These are phyloP conservation scores for Sardinella longiceps DNA, from an alignment of 2,797 vertebrate genomes.

Conservation along the genomic window DNA sequence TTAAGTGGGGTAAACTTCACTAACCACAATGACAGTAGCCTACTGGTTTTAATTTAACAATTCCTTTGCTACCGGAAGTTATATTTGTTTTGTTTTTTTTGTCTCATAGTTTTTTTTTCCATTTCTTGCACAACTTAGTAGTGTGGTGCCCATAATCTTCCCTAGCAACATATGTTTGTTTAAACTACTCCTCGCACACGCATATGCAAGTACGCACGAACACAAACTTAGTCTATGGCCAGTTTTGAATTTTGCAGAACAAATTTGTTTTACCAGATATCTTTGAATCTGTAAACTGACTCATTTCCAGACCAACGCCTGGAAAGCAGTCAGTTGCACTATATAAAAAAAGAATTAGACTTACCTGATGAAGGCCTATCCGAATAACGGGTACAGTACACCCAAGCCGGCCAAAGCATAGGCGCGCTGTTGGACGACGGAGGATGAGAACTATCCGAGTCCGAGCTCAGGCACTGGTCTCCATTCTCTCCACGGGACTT, in stretches of 20 bases:
- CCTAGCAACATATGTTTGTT: constrained; percentile 7
- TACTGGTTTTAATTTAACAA: neutral
- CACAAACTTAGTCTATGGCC: neutral
- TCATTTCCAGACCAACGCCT: neutral
- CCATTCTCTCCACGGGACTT: constrained; percentile 81
- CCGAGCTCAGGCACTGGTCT: constrained; percentile 94
- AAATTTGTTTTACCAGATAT: neutral
- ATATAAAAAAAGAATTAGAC: constrained; percentile 44
- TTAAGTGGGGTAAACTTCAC: no score
- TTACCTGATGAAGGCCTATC: constrained; percentile 98
- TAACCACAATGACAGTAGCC: neutral
- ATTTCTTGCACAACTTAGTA: neutral
- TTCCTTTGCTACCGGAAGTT: neutral
- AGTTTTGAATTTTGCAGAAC: neutral
- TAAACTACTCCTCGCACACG: neutral
- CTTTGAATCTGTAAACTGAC: neutral
- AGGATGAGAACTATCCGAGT: constrained; percentile 96
- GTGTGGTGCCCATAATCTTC: neutral
- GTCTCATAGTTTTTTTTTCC: neutral
- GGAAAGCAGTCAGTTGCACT: neutral
- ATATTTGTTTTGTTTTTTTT: neutral
- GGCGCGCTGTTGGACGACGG: constrained; percentile 82
- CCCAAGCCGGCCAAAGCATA: constrained; percentile 98
- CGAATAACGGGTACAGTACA: constrained; percentile 98
- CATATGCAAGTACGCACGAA: neutral